phyloP scores from a whole-genome alignment of 2,113 vertebrate species.

The Mobula hypostoma region DNA sequence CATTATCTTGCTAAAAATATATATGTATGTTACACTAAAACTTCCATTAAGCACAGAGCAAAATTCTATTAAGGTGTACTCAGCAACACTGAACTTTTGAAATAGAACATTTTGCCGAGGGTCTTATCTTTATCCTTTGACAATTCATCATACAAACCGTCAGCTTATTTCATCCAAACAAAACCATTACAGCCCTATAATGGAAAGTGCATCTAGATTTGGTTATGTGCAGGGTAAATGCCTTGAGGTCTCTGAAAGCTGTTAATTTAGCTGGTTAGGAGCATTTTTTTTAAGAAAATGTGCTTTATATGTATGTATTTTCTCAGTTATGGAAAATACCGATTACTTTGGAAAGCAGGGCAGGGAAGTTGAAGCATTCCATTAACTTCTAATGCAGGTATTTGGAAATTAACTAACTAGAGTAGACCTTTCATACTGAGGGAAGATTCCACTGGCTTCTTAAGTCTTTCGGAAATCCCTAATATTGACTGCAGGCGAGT shows the following conservation, averaged over 20 bases:
- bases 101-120: constrained; percentile 33
- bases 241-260: background rate
- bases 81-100: constrained; percentile 25
- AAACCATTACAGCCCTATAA: constrained; percentile 26
- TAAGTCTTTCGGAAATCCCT: background rate
- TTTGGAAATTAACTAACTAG: background rate
- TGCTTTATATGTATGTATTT: background rate
- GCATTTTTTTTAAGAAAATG: background rate
- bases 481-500: background rate
- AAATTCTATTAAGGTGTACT: constrained; percentile 36
- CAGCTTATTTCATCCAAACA: constrained; percentile 30
- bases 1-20: constrained; percentile 14
- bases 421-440: background rate
- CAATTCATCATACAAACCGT: constrained; percentile 33
- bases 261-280: constrained; percentile 16
- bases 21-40: constrained; percentile 23
- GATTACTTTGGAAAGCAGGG: constrained; percentile 11
- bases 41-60: constrained; percentile 21
- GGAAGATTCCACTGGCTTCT: background rate
- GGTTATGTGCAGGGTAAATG: constrained; percentile 14
- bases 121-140: constrained; percentile 31
- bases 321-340: constrained; percentile 9
- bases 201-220: constrained; percentile 28
- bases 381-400: background rate
- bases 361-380: background rate